Evolutionary conservation across 1,140 invertebrate genomes (phyloP).

Genomic region (Asobara japonica): DNA sequence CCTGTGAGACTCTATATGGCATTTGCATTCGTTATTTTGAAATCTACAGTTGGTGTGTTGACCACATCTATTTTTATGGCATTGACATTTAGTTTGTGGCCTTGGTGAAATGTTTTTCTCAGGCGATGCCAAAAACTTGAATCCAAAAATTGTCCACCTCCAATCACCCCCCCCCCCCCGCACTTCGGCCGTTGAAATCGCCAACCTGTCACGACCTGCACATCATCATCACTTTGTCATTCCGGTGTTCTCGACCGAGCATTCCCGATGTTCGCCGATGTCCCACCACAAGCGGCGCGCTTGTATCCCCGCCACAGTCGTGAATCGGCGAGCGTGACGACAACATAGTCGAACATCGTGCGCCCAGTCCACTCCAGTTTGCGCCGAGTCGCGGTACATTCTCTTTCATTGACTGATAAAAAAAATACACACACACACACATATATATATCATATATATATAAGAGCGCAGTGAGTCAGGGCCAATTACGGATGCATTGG

Average conservation of each 20-base stretch:
- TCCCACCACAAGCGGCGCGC: constrained; percentile 42
- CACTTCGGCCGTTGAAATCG: not conserved
- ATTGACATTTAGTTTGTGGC: too few species aligned
- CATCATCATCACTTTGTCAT: not conserved
- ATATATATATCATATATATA: too few species aligned
- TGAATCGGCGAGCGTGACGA: constrained; percentile 62
- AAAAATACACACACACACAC: not conserved
- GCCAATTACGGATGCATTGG: constrained; percentile 39
- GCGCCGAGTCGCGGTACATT: not conserved
- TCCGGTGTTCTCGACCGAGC: constrained; percentile 30
- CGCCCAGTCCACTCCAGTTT: constrained; percentile 1
- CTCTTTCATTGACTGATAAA: not conserved
- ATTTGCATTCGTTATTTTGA: too few species aligned
- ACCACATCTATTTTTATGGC: too few species aligned
- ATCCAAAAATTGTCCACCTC: too few species aligned
- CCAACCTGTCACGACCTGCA: not conserved
- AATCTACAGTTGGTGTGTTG: too few species aligned
- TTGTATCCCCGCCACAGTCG: constrained; percentile 57
- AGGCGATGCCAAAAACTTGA: too few species aligned
- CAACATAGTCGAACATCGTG: constrained; percentile 42
- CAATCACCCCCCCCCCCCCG: not conserved
- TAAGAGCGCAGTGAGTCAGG: not conserved
- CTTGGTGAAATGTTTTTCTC: too few species aligned
- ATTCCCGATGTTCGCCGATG: constrained; percentile 45
- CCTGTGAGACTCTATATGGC: too few species aligned